Base-by-base conservation (phyloP, 1,140 invertebrate species). In the Hormaphis cornu region DNA sequence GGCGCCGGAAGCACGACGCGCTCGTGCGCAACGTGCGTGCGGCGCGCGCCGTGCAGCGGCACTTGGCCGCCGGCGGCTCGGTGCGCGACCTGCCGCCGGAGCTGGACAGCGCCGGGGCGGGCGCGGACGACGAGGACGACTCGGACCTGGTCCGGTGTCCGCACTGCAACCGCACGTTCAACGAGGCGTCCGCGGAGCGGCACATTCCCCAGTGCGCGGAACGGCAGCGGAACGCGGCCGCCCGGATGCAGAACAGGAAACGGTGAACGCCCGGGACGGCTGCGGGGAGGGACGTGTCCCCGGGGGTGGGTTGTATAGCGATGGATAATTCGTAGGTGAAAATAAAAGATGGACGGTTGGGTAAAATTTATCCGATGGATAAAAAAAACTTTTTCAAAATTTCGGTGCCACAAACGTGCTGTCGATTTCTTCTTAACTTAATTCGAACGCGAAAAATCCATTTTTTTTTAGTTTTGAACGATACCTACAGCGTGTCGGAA, bases 201-300 rank as follows among this genome's bases (percentile, higher is more conserved):
- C 95, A 98, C 79, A 95, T 98, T 75, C 94, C 95, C 14, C 91
- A 91, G 79, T 98, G 95, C 80, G 85, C 86, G 74, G 85, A 82
- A 73, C 81, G 79, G 85, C 72, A 94, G 92, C 77, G 93, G 92
- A 76, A 83, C 85, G n/a, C 84, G 83, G 73, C 77, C 78, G 28
- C 26, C n/a, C 22, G 48, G n/a, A 18, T 30, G 28, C 40, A 40
- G 22, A 40, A 61, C 48, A 46, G 56, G 20, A 52, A 40, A 58
- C 54, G 54, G 20, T 58, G 54, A 58, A 40, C n/a, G n/a, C n/a
- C n/a, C n/a, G n/a, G n/a, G n/a, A n/a, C n/a, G n/a, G n/a, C n/a
- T n/a, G n/a, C n/a, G n/a, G n/a, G n/a, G n/a, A n/a, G n/a, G n/a
- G n/a, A n/a, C n/a, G n/a, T n/a, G n/a, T n/a, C n/a, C n/a, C n/a